Percentiles rank a stretch among this genome's conserved stretches.
Conservation (phyloP, 1,140 invertebrate species). For the Asobara japonica region DNA sequence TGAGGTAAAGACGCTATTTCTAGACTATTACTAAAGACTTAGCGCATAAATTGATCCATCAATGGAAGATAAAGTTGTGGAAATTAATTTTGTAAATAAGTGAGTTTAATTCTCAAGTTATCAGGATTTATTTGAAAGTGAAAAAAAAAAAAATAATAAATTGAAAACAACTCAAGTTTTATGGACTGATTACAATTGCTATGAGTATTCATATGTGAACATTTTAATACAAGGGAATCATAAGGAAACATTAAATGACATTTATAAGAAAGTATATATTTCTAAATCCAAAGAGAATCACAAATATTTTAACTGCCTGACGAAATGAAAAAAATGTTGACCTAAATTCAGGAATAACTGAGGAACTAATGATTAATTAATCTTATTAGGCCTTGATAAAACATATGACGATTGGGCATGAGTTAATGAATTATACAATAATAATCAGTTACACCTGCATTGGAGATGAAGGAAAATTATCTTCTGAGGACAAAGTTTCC, state of each 20-base stretch:
- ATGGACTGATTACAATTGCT: not conserved
- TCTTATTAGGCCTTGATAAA: not conserved
- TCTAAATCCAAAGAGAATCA: conserved; percentile 40
- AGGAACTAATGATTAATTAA: not conserved
- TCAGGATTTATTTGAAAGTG: not conserved
- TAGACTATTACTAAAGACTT: too few relatives aligned
- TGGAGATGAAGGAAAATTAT: conserved; percentile 17
- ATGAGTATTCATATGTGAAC: not conserved
- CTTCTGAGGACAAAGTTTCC: not conserved
- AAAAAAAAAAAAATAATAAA: not conserved
- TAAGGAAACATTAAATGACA: not conserved
- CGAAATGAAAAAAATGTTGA: conserved; percentile 1
- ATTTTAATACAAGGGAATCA: not conserved
- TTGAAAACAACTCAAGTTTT: not conserved
- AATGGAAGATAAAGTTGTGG: not conserved
- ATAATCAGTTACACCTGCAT: not conserved
- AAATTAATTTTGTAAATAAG: not conserved
- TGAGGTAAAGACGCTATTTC: too few relatives aligned
- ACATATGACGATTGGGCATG: not conserved
- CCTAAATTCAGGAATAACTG: not conserved
- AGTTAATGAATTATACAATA: not conserved
- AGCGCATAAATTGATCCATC: not conserved
- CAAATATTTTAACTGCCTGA: conserved; percentile 36
- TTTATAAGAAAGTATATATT: conserved; percentile 34
- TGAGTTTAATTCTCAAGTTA: not conserved